Evolutionary conservation across 2,888 invertebrate species (phyloP), one percentile per base, ranked within the genome.

Genomic region (Dicyrtomina minuta): DNA sequence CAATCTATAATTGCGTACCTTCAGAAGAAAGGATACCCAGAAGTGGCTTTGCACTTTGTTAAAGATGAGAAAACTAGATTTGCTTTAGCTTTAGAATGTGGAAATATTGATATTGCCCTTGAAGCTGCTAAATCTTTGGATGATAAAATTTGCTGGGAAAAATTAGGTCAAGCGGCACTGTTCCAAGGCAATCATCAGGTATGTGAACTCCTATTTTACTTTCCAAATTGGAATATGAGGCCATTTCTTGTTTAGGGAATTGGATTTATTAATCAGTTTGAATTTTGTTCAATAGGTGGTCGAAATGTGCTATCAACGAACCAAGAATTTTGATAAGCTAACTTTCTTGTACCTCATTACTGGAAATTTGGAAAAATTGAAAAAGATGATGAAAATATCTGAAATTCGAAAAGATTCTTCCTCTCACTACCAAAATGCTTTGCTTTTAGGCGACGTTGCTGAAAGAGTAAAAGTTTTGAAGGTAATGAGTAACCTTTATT

Each of bases 291-390:
- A 69, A 74, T 84, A 87, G 82, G 85, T 92, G 60, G 98, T 99
- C 0, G 99, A 99, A 83, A 97, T 99, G 96, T 96, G 97, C 80
- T 99, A 99, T 83, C 98, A 99, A 81, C 88, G 98, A 73, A 99
- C 97, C 0, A 99, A 99, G 84, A 97, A 97, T 85, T 99, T 99
- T 82, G 98, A 99, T 83, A 97, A 97, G 83, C 86, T 99, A 0
- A 92, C 96, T 17, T 99, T 99, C 85, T 86, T 99, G 51, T 99
- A 99, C 83, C 86, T 99, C 49, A 94, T 98, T 75, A 99, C 99
- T 17, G 99, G 99, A 13, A 99, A 99, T 83, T 84, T 96, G 80
- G 98, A 98, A 72, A 99, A 99, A 82, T 84, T 99, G 74, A 88
- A 90, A 75, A 98, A 98, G 84, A 99, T 99, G 99, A 96, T 93